These are phyloP conservation scores for Drosophila watanabei DNA, from an alignment of 1,140 invertebrate species.

Conservation along the genomic window DNA sequence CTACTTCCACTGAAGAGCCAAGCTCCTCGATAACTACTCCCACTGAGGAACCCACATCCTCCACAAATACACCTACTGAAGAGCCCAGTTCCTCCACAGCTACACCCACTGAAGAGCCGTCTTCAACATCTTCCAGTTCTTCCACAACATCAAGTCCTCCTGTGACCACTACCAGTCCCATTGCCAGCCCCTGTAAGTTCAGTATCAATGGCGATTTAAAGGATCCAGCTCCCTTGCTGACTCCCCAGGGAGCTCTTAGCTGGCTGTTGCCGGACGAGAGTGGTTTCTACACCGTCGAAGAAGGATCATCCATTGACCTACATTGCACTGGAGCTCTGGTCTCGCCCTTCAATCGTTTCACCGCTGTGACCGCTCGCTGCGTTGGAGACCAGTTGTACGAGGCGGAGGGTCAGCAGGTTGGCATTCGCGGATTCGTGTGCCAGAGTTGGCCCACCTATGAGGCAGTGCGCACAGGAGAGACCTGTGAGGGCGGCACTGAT, in stretches of 20 bases:
- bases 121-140: slow-evolving; percentile 6
- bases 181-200: slow-evolving; percentile 57
- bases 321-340: slow-evolving; percentile 63
- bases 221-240: slow-evolving; percentile 73
- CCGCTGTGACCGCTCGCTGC: slow-evolving; percentile 59
- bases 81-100: not conserved
- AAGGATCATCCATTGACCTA: slow-evolving; percentile 59
- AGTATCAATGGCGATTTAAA: slow-evolving; percentile 61
- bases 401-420: slow-evolving; percentile 34
- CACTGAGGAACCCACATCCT: not conserved
- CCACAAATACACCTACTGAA: slow-evolving; percentile 12
- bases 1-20: not conserved
- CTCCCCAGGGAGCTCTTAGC: slow-evolving; percentile 50
- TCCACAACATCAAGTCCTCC: slow-evolving; percentile 17
- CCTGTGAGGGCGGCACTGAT: slow-evolving; percentile 63
- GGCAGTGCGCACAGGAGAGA: slow-evolving; percentile 52
- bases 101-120: slow-evolving; percentile 1
- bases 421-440: slow-evolving; percentile 66
- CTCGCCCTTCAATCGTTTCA: slow-evolving; percentile 58
- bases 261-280: slow-evolving; percentile 58
- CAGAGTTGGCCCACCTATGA: slow-evolving; percentile 65
- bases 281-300: slow-evolving; percentile 49
- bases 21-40: not conserved
- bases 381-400: slow-evolving; percentile 49
- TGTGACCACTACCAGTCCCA: slow-evolving; percentile 28